Evolutionary conservation across 2,888 invertebrate genomes (phyloP).

Genomic region (Gortyna flavago): DNA sequence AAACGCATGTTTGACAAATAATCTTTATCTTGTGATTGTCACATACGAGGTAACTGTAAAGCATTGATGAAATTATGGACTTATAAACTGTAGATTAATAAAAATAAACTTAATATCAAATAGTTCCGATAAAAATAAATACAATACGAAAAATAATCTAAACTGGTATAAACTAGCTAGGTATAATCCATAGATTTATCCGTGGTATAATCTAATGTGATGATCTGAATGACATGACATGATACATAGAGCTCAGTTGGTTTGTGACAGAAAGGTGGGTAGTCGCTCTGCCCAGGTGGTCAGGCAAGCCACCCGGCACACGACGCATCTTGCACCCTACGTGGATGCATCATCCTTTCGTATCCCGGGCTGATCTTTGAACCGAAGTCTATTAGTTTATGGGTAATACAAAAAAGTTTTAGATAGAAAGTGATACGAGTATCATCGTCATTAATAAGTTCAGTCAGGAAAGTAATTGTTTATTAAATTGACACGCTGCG

Average conservation of each 20-base stretch:
- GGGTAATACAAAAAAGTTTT: not conserved
- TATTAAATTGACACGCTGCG: not conserved
- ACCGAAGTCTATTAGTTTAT: conserved; percentile 67
- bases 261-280: conserved; percentile 72
- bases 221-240: conserved; percentile 60
- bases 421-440: not conserved
- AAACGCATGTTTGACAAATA: too few relatives aligned
- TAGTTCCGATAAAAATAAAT: not conserved
- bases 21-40: not conserved
- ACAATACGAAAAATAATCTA: not conserved
- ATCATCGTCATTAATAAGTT: not conserved
- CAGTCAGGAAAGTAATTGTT: not conserved
- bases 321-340: conserved; percentile 68
- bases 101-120: not conserved
- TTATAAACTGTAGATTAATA: not conserved
- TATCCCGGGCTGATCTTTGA: conserved; percentile 75
- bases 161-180: conserved; percentile 1
- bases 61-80: not conserved
- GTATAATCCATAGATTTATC: too few relatives aligned
- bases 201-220: conserved; percentile 20
- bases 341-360: conserved; percentile 60
- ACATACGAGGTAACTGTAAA: not conserved
- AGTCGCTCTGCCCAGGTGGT: conserved; percentile 77
- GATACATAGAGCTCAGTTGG: conserved; percentile 51
- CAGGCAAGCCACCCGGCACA: conserved; percentile 70